phyloP scores from a whole-genome alignment of 2,888 invertebrate species.

The Chloroclysta siterata region DNA sequence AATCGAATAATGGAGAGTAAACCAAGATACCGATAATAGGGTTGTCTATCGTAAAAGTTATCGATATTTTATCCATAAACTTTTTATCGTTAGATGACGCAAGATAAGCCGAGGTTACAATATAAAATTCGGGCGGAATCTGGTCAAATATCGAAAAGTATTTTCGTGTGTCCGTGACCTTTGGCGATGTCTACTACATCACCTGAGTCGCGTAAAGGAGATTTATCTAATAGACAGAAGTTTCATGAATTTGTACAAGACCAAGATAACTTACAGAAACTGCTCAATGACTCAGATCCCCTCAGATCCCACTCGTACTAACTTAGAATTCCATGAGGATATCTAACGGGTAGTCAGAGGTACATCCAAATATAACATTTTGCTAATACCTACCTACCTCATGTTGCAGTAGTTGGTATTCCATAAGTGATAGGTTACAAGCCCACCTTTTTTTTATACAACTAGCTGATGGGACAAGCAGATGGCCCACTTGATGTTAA shows the following conservation, averaged over 20 bases:
- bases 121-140: slow-evolving; percentile 23
- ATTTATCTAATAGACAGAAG: slow-evolving; percentile 19
- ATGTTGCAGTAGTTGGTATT: no score
- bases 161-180: slow-evolving; percentile 34
- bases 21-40: slow-evolving; percentile 33
- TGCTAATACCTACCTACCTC: no score
- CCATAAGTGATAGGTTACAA: no score
- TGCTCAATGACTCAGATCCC: no score
- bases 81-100: slow-evolving; percentile 37
- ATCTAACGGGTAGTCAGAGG: no score
- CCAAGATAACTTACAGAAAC: no score
- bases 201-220: slow-evolving; percentile 9
- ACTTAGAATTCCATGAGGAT: no score
- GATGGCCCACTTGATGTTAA: no score
- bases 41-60: slow-evolving; percentile 34
- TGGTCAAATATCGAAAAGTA: slow-evolving; percentile 33
- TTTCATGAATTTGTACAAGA: slow-evolving; percentile 2
- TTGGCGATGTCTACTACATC: slow-evolving; percentile 10
- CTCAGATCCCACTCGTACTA: no score
- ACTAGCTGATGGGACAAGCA: no score
- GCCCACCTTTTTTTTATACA: no score
- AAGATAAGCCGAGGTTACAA: slow-evolving; percentile 36
- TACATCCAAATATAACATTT: no score
- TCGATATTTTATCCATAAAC: slow-evolving; percentile 13
- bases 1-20: slow-evolving; percentile 30